Evolutionary conservation across 2,113 vertebrate species (phyloP).

Genomic region (Zootoca vivipara): DNA sequence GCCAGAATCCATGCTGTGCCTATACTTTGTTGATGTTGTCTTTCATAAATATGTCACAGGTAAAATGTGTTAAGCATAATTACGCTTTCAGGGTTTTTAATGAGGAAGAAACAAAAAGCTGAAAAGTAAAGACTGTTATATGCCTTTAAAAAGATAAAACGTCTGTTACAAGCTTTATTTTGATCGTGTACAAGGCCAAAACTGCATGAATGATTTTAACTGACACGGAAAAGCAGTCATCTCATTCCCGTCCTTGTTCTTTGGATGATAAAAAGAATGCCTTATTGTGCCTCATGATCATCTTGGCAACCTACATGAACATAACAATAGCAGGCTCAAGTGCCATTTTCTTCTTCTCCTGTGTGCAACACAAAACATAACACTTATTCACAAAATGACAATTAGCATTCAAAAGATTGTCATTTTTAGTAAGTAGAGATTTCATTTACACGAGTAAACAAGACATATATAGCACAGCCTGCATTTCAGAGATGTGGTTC

Average conservation of each 20-base stretch:
- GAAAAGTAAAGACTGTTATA: conserved; percentile 42
- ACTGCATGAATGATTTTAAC: conserved; percentile 46
- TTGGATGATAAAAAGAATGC: conserved; percentile 50
- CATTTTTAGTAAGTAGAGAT: background rate
- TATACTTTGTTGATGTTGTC: background rate
- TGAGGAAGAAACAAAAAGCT: conserved; percentile 10
- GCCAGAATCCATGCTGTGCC: background rate
- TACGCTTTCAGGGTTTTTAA: background rate
- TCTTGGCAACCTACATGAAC: conserved; percentile 18
- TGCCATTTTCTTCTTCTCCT: background rate
- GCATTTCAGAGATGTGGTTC: background rate
- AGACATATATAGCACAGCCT: background rate
- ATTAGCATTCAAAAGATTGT: conserved; percentile 10
- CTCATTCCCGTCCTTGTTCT: conserved; percentile 48
- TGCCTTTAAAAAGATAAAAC: conserved; percentile 52
- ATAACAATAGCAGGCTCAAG: background rate
- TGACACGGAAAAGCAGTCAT: conserved; percentile 44
- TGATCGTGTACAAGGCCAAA: conserved; percentile 50
- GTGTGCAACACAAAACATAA: background rate
- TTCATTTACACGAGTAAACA: background rate
- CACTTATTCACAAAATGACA: conserved; percentile 16
- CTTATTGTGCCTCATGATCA: conserved; percentile 42
- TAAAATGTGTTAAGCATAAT: background rate
- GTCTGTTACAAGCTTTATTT: conserved; percentile 51
- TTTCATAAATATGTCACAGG: background rate